A percentile compares a stretch with the other conserved stretches of the same genome.
Evolutionary conservation across 1,140 invertebrate genomes (phyloP).

Genomic region (Bombus fervidus): DNA sequence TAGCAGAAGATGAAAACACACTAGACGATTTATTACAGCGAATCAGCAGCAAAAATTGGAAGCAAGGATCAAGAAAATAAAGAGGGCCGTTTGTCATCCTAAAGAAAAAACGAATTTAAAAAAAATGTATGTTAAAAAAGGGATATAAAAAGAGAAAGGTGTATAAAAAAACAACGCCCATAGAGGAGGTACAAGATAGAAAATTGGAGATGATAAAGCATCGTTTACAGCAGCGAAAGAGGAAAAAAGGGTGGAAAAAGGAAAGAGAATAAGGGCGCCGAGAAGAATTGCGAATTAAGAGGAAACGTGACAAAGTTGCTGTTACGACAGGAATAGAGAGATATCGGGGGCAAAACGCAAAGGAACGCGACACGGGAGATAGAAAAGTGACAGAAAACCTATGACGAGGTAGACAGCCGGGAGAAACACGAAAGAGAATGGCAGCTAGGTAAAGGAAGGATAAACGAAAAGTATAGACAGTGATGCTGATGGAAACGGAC

Average conservation of each 20-base stretch:
- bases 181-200: not conserved
- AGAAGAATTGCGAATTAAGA: conserved; percentile 50
- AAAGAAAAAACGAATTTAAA: not conserved
- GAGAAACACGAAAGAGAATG: not conserved
- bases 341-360: not conserved
- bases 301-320: conserved; percentile 19
- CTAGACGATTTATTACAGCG: not conserved
- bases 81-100: not conserved
- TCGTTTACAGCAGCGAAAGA: conserved; percentile 3
- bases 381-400: conserved; percentile 26
- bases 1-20: not conserved
- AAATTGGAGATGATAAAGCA: not conserved
- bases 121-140: not conserved
- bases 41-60: not conserved
- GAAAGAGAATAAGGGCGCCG: conserved; percentile 29
- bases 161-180: too few species aligned
- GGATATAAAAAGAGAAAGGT: too few species aligned
- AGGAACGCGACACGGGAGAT: not conserved
- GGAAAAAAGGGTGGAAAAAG: conserved; percentile 13
- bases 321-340: conserved; percentile 6
- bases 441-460: not conserved
- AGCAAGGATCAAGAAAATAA: not conserved
- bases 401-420: conserved; percentile 6
- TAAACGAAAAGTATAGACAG: conserved; percentile 11
- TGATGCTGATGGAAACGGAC: conserved; percentile 18